A percentile compares a stretch with the other conserved stretches of the same genome.
Evolutionary conservation across 1,140 invertebrate genomes (phyloP).

Genomic region (Nebria ingens): DNA sequence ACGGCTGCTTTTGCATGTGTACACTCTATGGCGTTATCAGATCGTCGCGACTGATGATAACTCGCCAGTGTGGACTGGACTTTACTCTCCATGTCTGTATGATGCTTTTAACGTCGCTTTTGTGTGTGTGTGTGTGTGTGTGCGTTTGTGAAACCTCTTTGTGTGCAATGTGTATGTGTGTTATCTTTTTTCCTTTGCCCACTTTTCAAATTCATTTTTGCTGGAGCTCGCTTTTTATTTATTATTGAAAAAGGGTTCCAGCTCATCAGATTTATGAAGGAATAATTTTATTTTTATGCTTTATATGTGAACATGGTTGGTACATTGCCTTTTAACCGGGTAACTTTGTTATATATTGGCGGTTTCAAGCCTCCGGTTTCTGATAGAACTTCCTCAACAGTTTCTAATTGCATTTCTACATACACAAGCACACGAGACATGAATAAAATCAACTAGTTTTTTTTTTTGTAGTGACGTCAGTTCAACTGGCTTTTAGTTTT

Average conservation of each 20-base stretch:
- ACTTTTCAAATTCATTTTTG: slow-evolving; percentile 8
- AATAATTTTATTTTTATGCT: slow-evolving; percentile 16
- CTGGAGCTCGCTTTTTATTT: slow-evolving; percentile 17
- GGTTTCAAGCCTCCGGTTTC: not conserved
- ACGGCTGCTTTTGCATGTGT: too few species aligned
- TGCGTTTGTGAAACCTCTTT: not conserved
- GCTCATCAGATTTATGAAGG: slow-evolving; percentile 17
- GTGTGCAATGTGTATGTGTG: not conserved
- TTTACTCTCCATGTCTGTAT: too few species aligned
- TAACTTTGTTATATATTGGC: slow-evolving; percentile 2
- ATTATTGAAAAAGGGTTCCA: slow-evolving; percentile 17
- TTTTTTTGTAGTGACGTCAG: too few species aligned
- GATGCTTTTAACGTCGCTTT: too few species aligned
- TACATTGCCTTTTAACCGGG: not conserved
- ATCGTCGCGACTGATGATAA: too few species aligned
- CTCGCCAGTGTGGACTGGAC: too few species aligned
- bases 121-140: not conserved
- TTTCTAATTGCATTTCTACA: too few species aligned
- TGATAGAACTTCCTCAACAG: too few species aligned
- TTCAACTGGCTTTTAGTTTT: too few species aligned
- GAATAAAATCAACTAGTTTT: too few species aligned
- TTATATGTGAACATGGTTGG: not conserved
- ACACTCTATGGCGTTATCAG: not conserved
- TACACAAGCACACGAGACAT: too few species aligned
- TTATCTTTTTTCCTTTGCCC: not conserved